Evolutionary conservation across 64 coral and sea anemone genomes (phyloP).

Genomic region (Porites lutea): DNA sequence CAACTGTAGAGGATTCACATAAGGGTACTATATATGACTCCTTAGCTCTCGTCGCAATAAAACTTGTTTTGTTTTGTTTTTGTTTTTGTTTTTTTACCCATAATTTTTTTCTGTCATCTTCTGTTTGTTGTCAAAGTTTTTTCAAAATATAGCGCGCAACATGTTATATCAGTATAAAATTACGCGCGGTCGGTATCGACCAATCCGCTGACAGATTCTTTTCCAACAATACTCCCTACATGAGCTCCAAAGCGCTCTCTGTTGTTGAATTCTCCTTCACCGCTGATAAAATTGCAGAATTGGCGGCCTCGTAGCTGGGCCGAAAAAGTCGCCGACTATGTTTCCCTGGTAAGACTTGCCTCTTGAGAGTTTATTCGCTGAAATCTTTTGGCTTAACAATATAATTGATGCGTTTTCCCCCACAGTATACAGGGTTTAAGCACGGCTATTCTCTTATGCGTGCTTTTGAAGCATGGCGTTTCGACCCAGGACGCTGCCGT

Average conservation of each 20-base stretch:
- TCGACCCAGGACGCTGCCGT: slow-evolving; percentile 64
- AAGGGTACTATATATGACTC: too few relatives aligned
- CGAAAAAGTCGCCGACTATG: slow-evolving; percentile 71
- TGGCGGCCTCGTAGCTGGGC: slow-evolving; percentile 63
- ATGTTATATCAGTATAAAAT: background rate
- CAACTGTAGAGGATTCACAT: too few relatives aligned
- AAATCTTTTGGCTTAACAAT: background rate
- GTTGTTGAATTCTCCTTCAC: slow-evolving; percentile 40
- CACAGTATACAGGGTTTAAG: slow-evolving; percentile 36
- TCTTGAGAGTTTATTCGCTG: background rate
- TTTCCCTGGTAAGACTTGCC: slow-evolving; percentile 52
- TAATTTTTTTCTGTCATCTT: too few relatives aligned
- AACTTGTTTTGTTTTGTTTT: too few relatives aligned
- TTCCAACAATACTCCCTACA: slow-evolving; percentile 31
- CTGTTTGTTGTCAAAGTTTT: too few relatives aligned
- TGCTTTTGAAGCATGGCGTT: slow-evolving; percentile 56
- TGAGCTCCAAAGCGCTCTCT: slow-evolving; percentile 54
- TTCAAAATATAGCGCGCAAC: background rate
- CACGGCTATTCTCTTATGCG: slow-evolving; percentile 31
- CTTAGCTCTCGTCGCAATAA: too few relatives aligned
- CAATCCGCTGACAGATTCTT: slow-evolving; percentile 9
- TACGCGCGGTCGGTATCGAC: slow-evolving; percentile 10
- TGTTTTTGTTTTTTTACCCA: too few relatives aligned
- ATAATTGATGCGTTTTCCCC: background rate
- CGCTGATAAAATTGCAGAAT: slow-evolving; percentile 65